Evolutionary conservation across 2,113 vertebrate genomes (phyloP).

Genomic region (Laterallus jamaicensis): DNA sequence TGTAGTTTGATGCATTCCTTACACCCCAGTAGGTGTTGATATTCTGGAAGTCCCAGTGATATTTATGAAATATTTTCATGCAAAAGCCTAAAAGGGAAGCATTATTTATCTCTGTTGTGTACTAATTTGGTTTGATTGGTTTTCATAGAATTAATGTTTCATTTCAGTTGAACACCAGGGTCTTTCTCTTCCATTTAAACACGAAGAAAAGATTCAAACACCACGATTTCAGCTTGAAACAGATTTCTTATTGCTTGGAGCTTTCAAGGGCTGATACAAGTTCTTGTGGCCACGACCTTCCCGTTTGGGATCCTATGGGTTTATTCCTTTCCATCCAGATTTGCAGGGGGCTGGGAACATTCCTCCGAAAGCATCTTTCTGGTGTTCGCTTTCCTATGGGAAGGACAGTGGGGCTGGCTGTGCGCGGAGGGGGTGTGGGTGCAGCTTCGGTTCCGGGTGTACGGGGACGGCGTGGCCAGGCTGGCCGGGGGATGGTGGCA

Average conservation of each 20-base stretch:
- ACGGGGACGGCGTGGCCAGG: fast-evolving
- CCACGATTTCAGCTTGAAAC: neutral
- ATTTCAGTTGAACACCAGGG: neutral
- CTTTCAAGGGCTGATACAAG: neutral
- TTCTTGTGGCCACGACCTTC: neutral
- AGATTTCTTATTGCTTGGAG: fast-evolving
- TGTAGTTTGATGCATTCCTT: neutral
- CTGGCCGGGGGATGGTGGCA: fast-evolving
- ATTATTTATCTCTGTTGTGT: neutral
- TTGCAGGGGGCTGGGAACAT: neutral
- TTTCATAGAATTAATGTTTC: neutral
- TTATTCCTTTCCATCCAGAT: neutral
- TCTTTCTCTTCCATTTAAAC: neutral
- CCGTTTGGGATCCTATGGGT: fast-evolving
- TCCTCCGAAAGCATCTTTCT: neutral
- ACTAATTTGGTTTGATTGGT: neutral
- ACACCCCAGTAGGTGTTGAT: neutral
- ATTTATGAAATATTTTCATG: neutral
- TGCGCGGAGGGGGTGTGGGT: fast-evolving
- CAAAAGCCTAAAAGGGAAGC: neutral
- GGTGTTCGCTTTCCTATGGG: no score
- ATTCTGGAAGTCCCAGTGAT: neutral
- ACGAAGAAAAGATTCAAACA: neutral
- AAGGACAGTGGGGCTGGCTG: neutral
- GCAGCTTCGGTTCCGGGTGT: fast-evolving